Evolutionary conservation across 2,888 invertebrate genomes (phyloP).

Genomic region (Aleiodes testaceus): DNA sequence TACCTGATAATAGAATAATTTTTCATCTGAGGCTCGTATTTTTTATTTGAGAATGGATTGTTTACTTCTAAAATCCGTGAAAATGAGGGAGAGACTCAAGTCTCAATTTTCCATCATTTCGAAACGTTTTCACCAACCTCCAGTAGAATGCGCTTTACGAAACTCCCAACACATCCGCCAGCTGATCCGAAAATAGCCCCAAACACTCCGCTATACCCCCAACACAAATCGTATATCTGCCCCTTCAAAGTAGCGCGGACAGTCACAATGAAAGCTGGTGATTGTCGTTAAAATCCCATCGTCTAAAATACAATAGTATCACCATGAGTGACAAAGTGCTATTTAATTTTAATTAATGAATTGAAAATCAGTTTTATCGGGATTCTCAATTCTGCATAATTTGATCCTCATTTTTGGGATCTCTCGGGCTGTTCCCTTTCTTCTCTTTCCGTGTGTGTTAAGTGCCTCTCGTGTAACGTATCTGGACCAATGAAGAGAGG

Average conservation of each 20-base stretch:
- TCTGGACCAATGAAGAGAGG: conserved; percentile 21
- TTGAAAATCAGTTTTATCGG: neutral
- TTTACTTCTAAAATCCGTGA: too few species aligned
- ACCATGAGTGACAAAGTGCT: neutral
- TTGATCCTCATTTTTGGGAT: neutral
- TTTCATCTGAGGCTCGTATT: too few species aligned
- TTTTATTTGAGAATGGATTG: too few species aligned
- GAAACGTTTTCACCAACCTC: neutral
- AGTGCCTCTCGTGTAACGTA: conserved; percentile 15
- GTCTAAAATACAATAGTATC: neutral
- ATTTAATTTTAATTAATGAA: neutral
- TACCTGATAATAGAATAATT: too few species aligned
- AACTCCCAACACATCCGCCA: neutral
- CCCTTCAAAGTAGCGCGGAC: neutral
- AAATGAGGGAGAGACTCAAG: too few species aligned
- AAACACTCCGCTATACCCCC: conserved; percentile 12
- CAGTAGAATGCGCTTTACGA: neutral
- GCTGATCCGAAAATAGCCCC: conserved; percentile 27
- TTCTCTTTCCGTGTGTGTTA: neutral
- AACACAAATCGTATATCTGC: conserved; percentile 1
- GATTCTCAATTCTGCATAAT: neutral
- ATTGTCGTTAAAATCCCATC: neutral
- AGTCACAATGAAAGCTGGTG: neutral
- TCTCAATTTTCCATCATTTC: neutral
- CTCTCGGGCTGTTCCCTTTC: neutral